Evolutionary conservation across 2,888 invertebrate genomes (phyloP), one percentile per base, ranked within the genome.

Genomic region (Dromius quadrimaculatus): DNA sequence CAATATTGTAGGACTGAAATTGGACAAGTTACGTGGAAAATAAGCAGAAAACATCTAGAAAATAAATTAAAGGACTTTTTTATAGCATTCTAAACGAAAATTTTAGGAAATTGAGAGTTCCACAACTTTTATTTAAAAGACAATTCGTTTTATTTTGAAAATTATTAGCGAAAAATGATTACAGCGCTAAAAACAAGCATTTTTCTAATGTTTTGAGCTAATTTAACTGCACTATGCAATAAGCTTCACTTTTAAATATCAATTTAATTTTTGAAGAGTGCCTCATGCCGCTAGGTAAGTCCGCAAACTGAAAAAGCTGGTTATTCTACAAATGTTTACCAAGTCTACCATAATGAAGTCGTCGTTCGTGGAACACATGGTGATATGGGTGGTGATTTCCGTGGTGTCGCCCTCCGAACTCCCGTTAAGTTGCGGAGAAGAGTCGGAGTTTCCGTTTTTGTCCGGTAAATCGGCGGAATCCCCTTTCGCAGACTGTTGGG

Each of bases 261-360:
- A n/a, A n/a, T 22, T 22, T 28, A 28, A 54, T 54, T 54, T 54
- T 54, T 54, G 50, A 28, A 28, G 8, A 28, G 15, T 28, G 15
- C 2, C 13, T 22, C 63, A 63, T 63, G 59, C 13, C 19, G 41
- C 63, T 45, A 17, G 47, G 68, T 68, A 38, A 68, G 68, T 68
- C 9, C 13, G 68, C 68, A 32, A 69, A 71, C 64, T 47, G 57
- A 43, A 50, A 47, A 47, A 69, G 61, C 63, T 19, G 59, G 63
- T 72, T 73, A 71, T 23, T 68, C 54, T 63, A 65, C 76, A 75
- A 77, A 78, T 80, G 84, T 85, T 86, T 85, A 90, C 89, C 87
- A 89, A 84, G 82, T 90, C 89, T 80, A 90, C 88, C 87, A 90
- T 87, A 80, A 90, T 89, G 85, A 89, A 90, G 81, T 89, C 89